Evolutionary conservation across 2,797 vertebrate genomes (phyloP).

Genomic region (Nannoperca australis): DNA sequence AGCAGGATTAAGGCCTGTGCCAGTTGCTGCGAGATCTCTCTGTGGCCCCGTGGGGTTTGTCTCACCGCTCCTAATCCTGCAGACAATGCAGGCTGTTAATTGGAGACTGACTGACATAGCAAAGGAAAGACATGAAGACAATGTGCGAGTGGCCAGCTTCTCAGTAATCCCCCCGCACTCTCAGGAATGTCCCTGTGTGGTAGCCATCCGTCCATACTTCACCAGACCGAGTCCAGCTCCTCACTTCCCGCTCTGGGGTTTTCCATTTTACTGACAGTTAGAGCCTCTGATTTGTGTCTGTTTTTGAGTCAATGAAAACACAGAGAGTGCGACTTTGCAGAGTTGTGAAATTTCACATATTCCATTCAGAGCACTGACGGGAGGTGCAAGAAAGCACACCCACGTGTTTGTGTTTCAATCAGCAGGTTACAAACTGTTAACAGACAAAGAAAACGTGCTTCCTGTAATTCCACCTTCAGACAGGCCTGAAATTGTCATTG

Average conservation of each 20-base stretch:
- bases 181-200: slow-evolving; percentile 66
- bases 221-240: slow-evolving; percentile 9
- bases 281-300: background rate
- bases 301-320: slow-evolving; percentile 21
- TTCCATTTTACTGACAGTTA: slow-evolving; percentile 36
- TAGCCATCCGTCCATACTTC: slow-evolving; percentile 46
- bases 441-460: slow-evolving; percentile 16
- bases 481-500: background rate
- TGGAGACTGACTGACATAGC: slow-evolving; percentile 74
- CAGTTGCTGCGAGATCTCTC: slow-evolving; percentile 72
- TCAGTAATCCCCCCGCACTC: slow-evolving; percentile 72
- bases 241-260: slow-evolving; percentile 16
- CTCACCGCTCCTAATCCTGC: slow-evolving; percentile 70
- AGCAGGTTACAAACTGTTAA: slow-evolving; percentile 40
- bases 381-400: slow-evolving; percentile 58
- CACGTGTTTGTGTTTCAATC: slow-evolving; percentile 66
- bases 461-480: slow-evolving; percentile 24
- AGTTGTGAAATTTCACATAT: slow-evolving; percentile 69
- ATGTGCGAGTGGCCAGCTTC: slow-evolving; percentile 62
- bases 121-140: slow-evolving; percentile 64
- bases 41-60: slow-evolving; percentile 42
- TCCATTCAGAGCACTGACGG: slow-evolving; percentile 15
- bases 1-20: slow-evolving; percentile 73
- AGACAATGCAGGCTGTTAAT: slow-evolving; percentile 78
- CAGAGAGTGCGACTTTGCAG: slow-evolving; percentile 28